These are phyloP conservation scores for Drosophila diplacantha DNA, from an alignment of 2,888 invertebrate genomes.

Conservation along the genomic window DNA sequence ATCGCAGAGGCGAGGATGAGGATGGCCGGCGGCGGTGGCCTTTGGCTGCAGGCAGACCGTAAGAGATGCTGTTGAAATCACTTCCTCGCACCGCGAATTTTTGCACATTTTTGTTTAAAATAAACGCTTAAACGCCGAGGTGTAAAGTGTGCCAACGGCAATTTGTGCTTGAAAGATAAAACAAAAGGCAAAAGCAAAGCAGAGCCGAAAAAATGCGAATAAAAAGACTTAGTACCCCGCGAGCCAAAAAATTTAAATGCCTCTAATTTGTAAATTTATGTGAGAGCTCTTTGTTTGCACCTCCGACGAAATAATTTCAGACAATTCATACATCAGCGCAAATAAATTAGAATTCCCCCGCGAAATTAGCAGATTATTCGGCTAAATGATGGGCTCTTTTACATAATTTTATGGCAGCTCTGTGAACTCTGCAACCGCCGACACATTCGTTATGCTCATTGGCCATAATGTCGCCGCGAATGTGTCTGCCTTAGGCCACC, in stretches of 20 bases:
- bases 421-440: slow-evolving; percentile 52
- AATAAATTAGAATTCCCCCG: slow-evolving; percentile 41
- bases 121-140: slow-evolving; percentile 46
- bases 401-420: slow-evolving; percentile 65
- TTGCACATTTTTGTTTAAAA: slow-evolving; percentile 55
- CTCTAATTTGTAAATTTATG: slow-evolving; percentile 63
- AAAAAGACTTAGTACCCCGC: slow-evolving; percentile 22
- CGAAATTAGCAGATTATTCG: slow-evolving; percentile 56
- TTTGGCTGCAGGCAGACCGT: slow-evolving; percentile 33
- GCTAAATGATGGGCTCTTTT: slow-evolving; percentile 54
- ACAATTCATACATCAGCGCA: slow-evolving; percentile 53
- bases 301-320: slow-evolving; percentile 44
- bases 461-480: slow-evolving; percentile 33
- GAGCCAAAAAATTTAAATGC: slow-evolving; percentile 25
- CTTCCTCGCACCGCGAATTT: slow-evolving; percentile 58
- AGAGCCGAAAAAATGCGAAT: slow-evolving; percentile 26
- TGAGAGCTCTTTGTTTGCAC: slow-evolving; percentile 45
- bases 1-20: slow-evolving; percentile 15
- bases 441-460: slow-evolving; percentile 52
- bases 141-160: slow-evolving; percentile 71
- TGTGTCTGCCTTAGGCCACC: slow-evolving; percentile 18
- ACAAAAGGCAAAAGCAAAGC: slow-evolving; percentile 19
- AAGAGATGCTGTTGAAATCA: slow-evolving; percentile 54
- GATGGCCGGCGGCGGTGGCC: slow-evolving; percentile 33
- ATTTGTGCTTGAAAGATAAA: slow-evolving; percentile 36